Conservation (phyloP, 1,140 invertebrate genomes). For the Hydropsyche tenuis region DNA sequence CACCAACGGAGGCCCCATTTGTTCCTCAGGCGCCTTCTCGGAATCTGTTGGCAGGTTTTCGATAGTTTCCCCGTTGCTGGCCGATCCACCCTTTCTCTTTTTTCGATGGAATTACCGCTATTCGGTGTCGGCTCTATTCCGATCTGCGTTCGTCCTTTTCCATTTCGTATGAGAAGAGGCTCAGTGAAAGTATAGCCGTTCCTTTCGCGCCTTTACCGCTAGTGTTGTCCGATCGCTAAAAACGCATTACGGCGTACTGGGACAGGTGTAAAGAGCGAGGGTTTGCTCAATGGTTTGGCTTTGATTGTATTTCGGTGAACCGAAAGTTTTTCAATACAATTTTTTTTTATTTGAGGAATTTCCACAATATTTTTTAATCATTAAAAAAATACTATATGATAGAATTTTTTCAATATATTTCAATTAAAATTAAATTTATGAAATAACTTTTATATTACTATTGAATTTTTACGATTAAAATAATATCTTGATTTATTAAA, state of each 20-base stretch:
- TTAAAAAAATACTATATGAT: too few relatives aligned
- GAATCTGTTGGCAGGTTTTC: neutral
- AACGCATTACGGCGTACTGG: neutral
- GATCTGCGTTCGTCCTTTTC: neutral
- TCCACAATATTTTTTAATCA: too few relatives aligned
- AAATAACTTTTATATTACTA: too few relatives aligned
- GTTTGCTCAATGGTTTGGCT: too few relatives aligned
- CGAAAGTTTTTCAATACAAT: too few relatives aligned
- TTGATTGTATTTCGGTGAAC: too few relatives aligned
- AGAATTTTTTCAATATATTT: too few relatives aligned
- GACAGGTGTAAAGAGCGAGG: neutral
- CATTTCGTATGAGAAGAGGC: neutral
- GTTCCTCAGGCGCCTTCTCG: too few relatives aligned
- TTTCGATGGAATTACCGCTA: neutral
- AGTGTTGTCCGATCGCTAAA: slow-evolving; percentile 3
- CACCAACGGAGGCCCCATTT: too few relatives aligned
- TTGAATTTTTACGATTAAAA: neutral
- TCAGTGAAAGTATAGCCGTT: slow-evolving; percentile 26
- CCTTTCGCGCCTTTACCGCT: slow-evolving; percentile 26
- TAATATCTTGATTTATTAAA: neutral
- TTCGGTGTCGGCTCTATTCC: too few relatives aligned
- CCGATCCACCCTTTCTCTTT: neutral
- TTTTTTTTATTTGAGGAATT: too few relatives aligned
- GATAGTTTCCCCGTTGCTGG: neutral
- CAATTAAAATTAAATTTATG: too few relatives aligned